These are phyloP conservation scores for Otis tarda DNA, from an alignment of 2,113 vertebrate genomes.

Conservation along the genomic window DNA sequence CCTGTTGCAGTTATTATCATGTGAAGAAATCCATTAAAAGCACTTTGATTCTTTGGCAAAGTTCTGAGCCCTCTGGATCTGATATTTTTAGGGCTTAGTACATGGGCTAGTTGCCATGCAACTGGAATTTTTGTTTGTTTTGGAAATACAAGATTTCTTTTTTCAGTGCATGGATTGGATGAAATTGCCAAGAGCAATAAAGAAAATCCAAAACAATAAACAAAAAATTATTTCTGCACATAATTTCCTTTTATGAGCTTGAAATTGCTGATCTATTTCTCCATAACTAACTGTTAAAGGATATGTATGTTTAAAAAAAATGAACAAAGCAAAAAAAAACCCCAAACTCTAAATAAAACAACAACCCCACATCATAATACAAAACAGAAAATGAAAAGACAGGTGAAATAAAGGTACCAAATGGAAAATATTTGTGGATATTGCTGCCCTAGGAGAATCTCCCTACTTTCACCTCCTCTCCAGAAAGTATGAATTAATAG, in stretches of 20 bases:
- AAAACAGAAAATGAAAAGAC: not conserved
- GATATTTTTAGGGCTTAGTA: constrained; percentile 2
- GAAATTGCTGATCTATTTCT: not conserved
- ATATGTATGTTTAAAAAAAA: not conserved
- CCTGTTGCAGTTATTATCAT: not conserved
- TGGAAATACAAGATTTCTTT: constrained; percentile 14
- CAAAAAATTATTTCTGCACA: not conserved
- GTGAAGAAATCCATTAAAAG: not conserved
- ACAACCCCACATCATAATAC: not conserved
- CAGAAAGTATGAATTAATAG: not conserved
- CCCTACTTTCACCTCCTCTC: not conserved
- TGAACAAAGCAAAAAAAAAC: not conserved
- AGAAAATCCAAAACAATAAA: constrained; percentile 21
- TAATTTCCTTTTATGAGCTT: not conserved
- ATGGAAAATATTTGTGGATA: not conserved
- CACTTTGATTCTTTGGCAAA: constrained; percentile 6
- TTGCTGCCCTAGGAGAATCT: not conserved
- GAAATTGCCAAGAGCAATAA: constrained; percentile 17
- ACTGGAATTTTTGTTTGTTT: constrained; percentile 36
- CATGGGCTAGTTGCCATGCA: constrained; percentile 23
- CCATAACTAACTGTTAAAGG: not conserved
- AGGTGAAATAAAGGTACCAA: not conserved
- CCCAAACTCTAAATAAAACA: not conserved
- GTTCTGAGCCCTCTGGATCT: not conserved
- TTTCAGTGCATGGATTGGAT: not conserved